Conservation (phyloP, 2,888 invertebrate species). For the Drosophila quasianomalipes region DNA sequence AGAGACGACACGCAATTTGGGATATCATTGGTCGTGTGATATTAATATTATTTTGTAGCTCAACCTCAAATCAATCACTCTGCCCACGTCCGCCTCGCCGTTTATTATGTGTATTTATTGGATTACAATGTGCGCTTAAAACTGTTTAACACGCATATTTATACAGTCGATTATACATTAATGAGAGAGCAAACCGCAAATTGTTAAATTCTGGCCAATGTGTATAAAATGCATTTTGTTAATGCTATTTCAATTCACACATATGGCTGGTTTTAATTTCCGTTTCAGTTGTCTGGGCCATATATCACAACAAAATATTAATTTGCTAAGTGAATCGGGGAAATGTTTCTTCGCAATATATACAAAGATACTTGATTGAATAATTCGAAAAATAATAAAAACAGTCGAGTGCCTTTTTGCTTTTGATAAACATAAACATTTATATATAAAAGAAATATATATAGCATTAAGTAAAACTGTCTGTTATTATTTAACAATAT, state of each 20-base stretch:
- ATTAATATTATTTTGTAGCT: conserved; percentile 7
- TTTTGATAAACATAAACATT: neutral
- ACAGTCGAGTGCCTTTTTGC: neutral
- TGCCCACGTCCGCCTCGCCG: conserved; percentile 9
- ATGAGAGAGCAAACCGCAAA: conserved; percentile 60
- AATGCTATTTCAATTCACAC: neutral
- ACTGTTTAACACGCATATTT: conserved; percentile 52
- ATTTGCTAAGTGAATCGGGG: conserved; percentile 19
- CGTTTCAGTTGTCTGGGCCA: conserved; percentile 44
- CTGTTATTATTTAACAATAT: neutral
- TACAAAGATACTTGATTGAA: neutral
- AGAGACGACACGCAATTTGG: neutral
- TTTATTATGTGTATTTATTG: conserved; percentile 65
- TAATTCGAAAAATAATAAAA: neutral
- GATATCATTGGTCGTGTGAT: conserved; percentile 8
- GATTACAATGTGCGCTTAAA: conserved; percentile 54
- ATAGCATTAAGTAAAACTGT: neutral
- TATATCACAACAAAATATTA: conserved; percentile 28
- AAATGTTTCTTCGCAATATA: neutral
- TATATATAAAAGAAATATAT: neutral
- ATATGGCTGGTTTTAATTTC: conserved; percentile 56
- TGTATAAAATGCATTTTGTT: conserved; percentile 1
- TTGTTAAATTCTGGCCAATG: conserved; percentile 39
- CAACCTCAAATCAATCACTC: conserved; percentile 36
- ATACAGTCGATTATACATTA: conserved; percentile 56